Evolutionary conservation across 2,888 invertebrate species (phyloP).

Genomic region (Anthrax anthrax): DNA sequence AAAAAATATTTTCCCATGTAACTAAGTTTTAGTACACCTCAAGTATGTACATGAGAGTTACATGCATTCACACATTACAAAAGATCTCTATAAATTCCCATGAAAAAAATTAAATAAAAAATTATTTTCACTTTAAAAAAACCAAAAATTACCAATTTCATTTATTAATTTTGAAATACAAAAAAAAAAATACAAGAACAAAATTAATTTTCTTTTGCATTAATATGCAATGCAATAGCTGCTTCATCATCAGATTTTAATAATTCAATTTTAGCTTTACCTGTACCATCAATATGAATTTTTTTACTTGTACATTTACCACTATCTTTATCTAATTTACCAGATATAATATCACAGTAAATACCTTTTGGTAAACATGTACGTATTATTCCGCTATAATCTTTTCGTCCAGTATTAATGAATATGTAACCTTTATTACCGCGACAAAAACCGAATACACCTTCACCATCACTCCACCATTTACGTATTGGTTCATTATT

Average conservation of each 20-base stretch:
- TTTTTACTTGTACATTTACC: slow-evolving; percentile 38
- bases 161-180: too few species aligned
- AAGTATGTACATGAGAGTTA: too few species aligned
- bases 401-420: slow-evolving; percentile 16
- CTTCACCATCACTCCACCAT: slow-evolving; percentile 63
- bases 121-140: too few species aligned
- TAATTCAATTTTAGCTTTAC: slow-evolving; percentile 2
- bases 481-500: slow-evolving; percentile 38
- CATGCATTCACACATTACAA: too few species aligned
- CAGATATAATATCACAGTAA: slow-evolving; percentile 57
- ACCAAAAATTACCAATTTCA: too few species aligned
- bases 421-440: slow-evolving; percentile 37
- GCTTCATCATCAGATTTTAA: slow-evolving; percentile 1
- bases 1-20: too few species aligned
- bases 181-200: too few species aligned
- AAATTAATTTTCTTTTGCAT: slow-evolving; percentile 3
- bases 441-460: slow-evolving; percentile 67
- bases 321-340: slow-evolving; percentile 22
- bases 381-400: slow-evolving; percentile 37
- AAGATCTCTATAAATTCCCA: too few species aligned
- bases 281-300: slow-evolving; percentile 3
- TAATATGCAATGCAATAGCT: slow-evolving; percentile 12
- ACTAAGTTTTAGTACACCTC: too few species aligned
- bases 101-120: too few species aligned
- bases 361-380: slow-evolving; percentile 44